A percentile compares a stretch with the other conserved stretches of the same genome.
Evolutionary conservation across 2,888 invertebrate genomes (phyloP).

Genomic region (Erebia palarica): DNA sequence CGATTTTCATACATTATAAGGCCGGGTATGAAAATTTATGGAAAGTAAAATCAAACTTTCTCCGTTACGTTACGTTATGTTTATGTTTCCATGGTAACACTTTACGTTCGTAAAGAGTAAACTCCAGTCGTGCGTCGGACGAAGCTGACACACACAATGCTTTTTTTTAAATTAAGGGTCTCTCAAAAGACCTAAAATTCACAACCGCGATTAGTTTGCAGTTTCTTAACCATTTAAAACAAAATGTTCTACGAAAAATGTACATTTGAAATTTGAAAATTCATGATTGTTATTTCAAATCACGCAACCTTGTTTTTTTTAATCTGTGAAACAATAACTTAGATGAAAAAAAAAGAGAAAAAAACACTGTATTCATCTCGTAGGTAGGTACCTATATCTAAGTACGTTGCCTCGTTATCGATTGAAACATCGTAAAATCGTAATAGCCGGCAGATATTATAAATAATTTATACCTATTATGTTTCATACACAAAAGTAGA

Average conservation of each 20-base stretch:
- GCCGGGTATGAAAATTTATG: no score
- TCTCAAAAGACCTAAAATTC: no score
- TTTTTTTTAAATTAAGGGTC: no score
- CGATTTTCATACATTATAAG: no score
- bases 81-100: no score
- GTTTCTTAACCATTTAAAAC: not conserved
- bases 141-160: no score
- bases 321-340: not conserved
- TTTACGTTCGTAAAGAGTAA: no score
- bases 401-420: conserved; percentile 20
- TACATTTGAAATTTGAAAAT: no score
- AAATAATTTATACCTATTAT: conserved; percentile 28
- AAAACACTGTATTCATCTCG: conserved; percentile 9
- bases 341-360: not conserved
- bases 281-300: not conserved
- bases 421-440: conserved; percentile 25
- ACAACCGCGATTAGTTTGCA: no score
- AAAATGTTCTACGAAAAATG: not conserved
- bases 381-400: not conserved
- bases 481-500: conserved; percentile 43
- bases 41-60: no score
- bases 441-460: conserved; percentile 27
- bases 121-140: no score
- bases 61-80: no score
- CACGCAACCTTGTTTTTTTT: conserved; percentile 2